Evolutionary conservation across 2,797 vertebrate species (phyloP).

Genomic region (Chaenodraco wilsoni): DNA sequence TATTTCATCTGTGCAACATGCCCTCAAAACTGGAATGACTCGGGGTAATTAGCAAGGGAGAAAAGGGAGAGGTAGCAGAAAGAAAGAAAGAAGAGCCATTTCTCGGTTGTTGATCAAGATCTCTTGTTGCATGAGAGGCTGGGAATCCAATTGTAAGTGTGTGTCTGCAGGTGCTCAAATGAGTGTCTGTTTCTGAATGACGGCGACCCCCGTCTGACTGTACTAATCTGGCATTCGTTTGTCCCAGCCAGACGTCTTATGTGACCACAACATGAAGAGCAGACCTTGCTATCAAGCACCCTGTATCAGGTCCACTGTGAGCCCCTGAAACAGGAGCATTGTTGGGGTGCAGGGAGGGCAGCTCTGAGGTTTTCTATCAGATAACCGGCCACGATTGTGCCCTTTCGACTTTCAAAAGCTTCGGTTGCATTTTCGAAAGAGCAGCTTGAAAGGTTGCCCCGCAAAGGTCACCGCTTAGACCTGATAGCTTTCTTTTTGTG

Average conservation of each 20-base stretch:
- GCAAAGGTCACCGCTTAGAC: conserved; percentile 57
- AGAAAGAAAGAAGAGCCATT: neutral
- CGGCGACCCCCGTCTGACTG: conserved; percentile 23
- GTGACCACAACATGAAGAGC: conserved; percentile 60
- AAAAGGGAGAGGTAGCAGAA: neutral
- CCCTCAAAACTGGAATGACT: neutral
- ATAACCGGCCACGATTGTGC: conserved; percentile 74
- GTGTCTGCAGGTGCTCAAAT: neutral
- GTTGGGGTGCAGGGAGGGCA: conserved; percentile 72
- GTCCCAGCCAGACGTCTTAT: conserved; percentile 57
- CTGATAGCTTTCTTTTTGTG: conserved; percentile 54
- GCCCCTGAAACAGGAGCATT: conserved; percentile 80
- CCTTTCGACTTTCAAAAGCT: conserved; percentile 71
- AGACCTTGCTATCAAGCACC: conserved; percentile 62
- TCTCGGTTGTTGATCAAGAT: conserved; percentile 13
- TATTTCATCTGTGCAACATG: conserved; percentile 13
- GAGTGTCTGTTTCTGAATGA: conserved; percentile 45
- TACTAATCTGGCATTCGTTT: conserved; percentile 23
- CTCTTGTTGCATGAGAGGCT: conserved; percentile 3
- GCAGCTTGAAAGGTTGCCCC: conserved; percentile 69
- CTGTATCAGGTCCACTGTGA: conserved; percentile 76
- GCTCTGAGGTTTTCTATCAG: conserved; percentile 73
- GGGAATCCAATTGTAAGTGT: conserved; percentile 23
- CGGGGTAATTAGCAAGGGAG: neutral
- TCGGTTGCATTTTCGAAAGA: conserved; percentile 76